These are phyloP conservation scores for Cyrtonyx montezumae DNA, from an alignment of 2,113 vertebrate species.

Conservation along the genomic window DNA sequence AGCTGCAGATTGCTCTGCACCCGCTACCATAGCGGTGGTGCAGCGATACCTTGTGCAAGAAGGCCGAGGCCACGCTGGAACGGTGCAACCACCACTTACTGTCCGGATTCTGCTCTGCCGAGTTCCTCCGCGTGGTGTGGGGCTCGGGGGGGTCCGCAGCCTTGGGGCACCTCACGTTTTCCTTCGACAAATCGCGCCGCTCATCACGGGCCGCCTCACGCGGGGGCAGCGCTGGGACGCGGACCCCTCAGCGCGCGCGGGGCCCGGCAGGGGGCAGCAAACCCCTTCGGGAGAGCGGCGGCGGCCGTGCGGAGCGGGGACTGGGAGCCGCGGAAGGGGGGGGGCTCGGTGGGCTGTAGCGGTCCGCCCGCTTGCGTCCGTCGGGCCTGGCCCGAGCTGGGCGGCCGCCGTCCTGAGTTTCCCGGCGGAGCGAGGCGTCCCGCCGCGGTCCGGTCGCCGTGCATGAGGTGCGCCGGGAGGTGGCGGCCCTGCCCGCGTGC, in stretches of 20 bases:
- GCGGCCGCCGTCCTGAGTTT: too few species aligned
- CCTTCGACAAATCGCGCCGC: accelerated
- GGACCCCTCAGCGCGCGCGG: neutral
- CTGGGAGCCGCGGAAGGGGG: neutral
- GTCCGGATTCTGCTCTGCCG: accelerated
- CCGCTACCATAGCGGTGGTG: accelerated
- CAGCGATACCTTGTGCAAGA: neutral
- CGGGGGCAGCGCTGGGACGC: neutral
- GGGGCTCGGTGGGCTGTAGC: neutral
- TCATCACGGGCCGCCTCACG: neutral
- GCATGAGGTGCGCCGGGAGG: neutral
- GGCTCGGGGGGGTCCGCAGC: neutral
- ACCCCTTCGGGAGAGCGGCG: neutral
- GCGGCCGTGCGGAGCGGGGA: too few species aligned
- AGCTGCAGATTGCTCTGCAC: neutral
- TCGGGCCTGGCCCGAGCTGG: too few species aligned
- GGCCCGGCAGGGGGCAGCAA: conserved; percentile 3
- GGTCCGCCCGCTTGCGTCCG: too few species aligned
- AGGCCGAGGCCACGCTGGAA: accelerated
- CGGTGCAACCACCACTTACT: neutral
- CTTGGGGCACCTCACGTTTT: accelerated
- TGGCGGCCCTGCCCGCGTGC: neutral
- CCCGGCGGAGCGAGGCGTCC: too few species aligned
- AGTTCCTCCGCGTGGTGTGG: accelerated
- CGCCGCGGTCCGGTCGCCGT: too few species aligned